Evolutionary conservation across 2,113 vertebrate species (phyloP), one percentile per base, ranked within the genome.

Genomic region (Cephalopterus ornatus): DNA sequence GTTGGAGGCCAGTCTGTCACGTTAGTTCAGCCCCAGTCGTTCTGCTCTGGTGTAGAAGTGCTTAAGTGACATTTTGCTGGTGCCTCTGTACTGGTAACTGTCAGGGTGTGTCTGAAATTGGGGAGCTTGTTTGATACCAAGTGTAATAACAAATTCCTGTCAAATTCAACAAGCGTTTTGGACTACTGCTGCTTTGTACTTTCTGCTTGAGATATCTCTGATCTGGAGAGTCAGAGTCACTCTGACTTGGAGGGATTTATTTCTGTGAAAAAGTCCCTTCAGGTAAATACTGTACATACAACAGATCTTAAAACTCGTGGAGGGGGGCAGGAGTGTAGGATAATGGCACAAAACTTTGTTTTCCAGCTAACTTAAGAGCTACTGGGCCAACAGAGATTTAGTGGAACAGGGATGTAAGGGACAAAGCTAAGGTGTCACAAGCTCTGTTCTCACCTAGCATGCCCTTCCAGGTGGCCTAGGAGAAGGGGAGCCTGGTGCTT

Each of bases 291-390:
- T 77, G 14, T 16, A 9, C 49, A 20, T 84, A 15, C 33, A 5
- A 52, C 14, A n/a, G 9, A 7, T 33, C 41, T 35, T 72, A 72
- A 62, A 82, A n/a, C 32, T 78, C 2, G 0, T 4, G 0, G 11
- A 3, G 6, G 1, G 14, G 14, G 6, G 7, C 3, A 41, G 26
- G 14, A 27, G 12, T 28, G 11, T 22, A 23, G 15, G 6, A 30
- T 52, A 66, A 37, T 66, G 70, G 30, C 42, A 44, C 39, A 30
- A 46, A 65, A 32, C 46, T 14, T 63, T 18, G 17, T 44, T 86
- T 63, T 61, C 23, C 33, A 20, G 2, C 8, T 37, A 13, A 46
- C 11, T 58, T 9, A 7, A 23, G 28, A 39, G 32, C 32, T 49
- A 15, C 33, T 27, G 85, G 82, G 9, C 24, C 28, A n/a, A 2